These are phyloP conservation scores for Buceros bicornis DNA, from an alignment of 2,797 vertebrate genomes.

Conservation along the genomic window DNA sequence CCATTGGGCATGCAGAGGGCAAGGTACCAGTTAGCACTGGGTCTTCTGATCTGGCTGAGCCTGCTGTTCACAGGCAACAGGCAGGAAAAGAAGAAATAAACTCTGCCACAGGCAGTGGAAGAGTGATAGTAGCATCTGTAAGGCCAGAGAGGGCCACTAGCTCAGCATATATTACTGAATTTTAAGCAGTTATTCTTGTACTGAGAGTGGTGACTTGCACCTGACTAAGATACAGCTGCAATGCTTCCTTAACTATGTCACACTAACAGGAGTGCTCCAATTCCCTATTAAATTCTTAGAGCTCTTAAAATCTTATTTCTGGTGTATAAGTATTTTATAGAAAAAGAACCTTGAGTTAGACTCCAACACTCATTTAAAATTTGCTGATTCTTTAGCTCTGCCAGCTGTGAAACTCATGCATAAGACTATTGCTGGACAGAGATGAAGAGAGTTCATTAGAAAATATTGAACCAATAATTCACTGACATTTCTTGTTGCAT, in stretches of 20 bases:
- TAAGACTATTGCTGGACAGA: background rate
- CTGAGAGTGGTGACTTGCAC: background rate
- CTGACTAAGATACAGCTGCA: background rate
- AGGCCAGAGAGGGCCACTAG: background rate
- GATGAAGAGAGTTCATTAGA: slow-evolving; percentile 37
- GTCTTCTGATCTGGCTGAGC: background rate
- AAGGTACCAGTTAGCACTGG: background rate
- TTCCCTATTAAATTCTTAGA: slow-evolving; percentile 1
- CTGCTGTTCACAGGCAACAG: background rate
- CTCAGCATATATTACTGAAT: background rate
- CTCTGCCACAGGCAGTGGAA: background rate
- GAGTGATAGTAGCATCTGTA: background rate
- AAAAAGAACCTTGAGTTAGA: slow-evolving; percentile 15
- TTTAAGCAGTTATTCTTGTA: background rate
- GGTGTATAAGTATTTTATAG: background rate
- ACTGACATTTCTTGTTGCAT: slow-evolving; percentile 39
- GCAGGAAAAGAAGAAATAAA: background rate
- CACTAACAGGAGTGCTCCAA: background rate
- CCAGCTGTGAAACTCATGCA: background rate
- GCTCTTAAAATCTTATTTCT: slow-evolving; percentile 32
- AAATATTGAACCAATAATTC: slow-evolving; percentile 43
- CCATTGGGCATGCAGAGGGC: background rate
- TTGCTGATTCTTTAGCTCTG: slow-evolving; percentile 15
- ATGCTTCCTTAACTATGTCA: background rate
- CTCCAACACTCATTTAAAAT: background rate